Base-by-base conservation (phyloP, 1,140 invertebrate genomes). In the Euschistus heros region DNA sequence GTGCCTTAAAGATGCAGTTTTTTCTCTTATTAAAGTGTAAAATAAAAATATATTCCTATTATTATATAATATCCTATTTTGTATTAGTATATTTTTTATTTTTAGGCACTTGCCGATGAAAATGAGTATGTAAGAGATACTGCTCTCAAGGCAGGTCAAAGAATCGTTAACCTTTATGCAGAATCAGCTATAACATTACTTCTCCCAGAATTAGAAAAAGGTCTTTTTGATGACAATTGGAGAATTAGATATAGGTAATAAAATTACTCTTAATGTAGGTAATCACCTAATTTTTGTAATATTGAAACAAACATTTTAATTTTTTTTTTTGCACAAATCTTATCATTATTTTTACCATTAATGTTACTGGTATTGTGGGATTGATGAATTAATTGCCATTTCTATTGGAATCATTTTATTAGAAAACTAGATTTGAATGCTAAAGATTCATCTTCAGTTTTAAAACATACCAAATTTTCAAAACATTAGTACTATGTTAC, bases 121-220 rank as follows among this genome's bases (percentile, higher is more conserved):
- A 97, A 94, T 76, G 97, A 99, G 78, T 99, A 94, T 79, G 94
- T 99, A 0, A 80, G 97, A 55, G 96, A 99, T 69, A 99, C 97
- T 0, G 95, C 97, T 0, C 76, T 99, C 13, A 88, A 89, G 73
- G 96, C 97, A 33, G 97, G 97, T 18, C 97, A 99, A 75, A 78
- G 94, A 61, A 97, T 99, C 66, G 96, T 99, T 0, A 95, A 91
- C 64, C 81, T 94, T 67, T 99, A 98, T 77, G 94, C 95, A 0
- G 93, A 97, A 68, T 92, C 94, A 2, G 95, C 97, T 3, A 96
- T 98, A 60, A 88, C 89, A 69, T 76, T 98, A 6, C 77, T 99
- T 2, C 76, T 99, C 65, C 97, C 97, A 0, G 92, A 98, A 74
- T 77, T 99, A 37, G 96, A 99, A 76, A 85, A 84, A 60, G 94